phyloP scores from a whole-genome alignment of 2,113 vertebrate species.

The Mormoops blainvillei region DNA sequence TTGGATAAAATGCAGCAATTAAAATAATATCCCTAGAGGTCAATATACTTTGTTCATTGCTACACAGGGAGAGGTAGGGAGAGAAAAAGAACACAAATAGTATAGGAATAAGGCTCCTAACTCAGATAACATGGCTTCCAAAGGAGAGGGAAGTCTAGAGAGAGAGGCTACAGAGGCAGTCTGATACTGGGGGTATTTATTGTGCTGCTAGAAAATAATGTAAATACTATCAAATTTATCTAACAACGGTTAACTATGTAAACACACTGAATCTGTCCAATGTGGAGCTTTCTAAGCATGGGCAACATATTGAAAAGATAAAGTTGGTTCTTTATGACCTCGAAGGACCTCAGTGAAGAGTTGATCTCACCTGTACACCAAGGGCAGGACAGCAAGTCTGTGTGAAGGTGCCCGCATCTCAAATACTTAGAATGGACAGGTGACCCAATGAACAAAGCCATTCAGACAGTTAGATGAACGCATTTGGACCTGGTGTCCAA shows the following conservation, averaged over 20 bases:
- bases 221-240: background rate
- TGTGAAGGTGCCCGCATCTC: background rate
- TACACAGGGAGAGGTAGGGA: background rate
- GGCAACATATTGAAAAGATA: background rate
- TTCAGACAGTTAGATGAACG: background rate
- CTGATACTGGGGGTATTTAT: background rate
- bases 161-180: background rate
- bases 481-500: background rate
- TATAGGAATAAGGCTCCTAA: background rate
- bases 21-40: constrained; percentile 40
- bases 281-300: background rate
- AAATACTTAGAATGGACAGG: no score
- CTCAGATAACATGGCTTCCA: background rate
- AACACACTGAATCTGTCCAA: background rate
- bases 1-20: constrained; percentile 42
- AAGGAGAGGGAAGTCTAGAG: background rate
- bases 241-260: background rate
- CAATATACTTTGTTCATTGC: constrained; percentile 35
- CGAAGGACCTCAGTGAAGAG: background rate
- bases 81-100: background rate
- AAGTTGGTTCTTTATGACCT: background rate
- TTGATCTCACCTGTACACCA: background rate
- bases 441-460: background rate
- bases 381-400: background rate
- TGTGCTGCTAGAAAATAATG: background rate